Evolutionary conservation across 2,797 vertebrate genomes (phyloP).

Genomic region (Microhierax caerulescens): DNA sequence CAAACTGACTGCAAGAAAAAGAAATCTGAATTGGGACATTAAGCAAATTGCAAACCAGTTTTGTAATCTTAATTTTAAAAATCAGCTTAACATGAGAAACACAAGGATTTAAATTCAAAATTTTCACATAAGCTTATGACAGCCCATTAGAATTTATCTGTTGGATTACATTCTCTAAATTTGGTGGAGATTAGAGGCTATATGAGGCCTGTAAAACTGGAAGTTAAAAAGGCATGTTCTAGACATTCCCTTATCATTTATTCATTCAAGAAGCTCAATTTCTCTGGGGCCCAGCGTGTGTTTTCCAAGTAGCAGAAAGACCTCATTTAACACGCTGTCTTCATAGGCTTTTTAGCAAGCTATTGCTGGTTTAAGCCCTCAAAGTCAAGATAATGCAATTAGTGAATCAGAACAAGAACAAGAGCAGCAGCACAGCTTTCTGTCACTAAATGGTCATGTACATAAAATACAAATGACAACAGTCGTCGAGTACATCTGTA

Average conservation of each 20-base stretch:
- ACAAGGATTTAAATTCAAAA: not conserved
- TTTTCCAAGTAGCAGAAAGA: not conserved
- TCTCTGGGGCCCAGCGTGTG: not conserved
- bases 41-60: conserved; percentile 70
- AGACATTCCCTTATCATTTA: not conserved
- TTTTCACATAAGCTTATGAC: not conserved
- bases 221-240: not conserved
- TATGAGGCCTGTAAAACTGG: not conserved
- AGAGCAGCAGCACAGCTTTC: not conserved
- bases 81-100: conserved; percentile 33
- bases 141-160: not conserved
- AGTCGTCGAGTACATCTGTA: not conserved
- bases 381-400: not conserved
- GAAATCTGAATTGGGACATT: conserved; percentile 68
- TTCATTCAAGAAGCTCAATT: not conserved
- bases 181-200: not conserved
- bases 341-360: not conserved
- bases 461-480: not conserved
- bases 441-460: not conserved
- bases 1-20: conserved; percentile 68
- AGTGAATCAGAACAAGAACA: not conserved
- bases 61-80: conserved; percentile 70
- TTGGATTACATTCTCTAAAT: not conserved
- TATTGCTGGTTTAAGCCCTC: not conserved
- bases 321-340: not conserved